Conservation (phyloP, 2,797 vertebrate species). For the Neosilurus mollespiculum region DNA sequence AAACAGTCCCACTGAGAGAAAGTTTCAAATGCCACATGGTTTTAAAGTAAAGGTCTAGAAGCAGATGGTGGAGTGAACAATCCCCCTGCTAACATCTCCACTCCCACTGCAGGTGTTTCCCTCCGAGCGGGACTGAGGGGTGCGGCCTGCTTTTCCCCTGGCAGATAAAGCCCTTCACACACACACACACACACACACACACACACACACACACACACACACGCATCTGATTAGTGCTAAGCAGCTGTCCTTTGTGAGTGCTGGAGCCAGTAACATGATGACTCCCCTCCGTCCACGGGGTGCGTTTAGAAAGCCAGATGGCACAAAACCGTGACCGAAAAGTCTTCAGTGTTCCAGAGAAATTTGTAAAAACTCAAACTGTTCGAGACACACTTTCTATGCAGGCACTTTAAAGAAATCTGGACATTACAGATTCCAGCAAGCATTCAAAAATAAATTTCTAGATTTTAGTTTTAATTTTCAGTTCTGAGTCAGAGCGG, state of each 20-base stretch:
- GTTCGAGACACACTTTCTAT: not conserved
- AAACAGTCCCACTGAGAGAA: conserved; percentile 12
- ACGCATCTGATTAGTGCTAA: conserved; percentile 60
- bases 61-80: conserved; percentile 63
- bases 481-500: too few relatives aligned
- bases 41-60: conserved; percentile 47
- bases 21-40: conserved; percentile 46
- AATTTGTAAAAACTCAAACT: not conserved
- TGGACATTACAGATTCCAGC: not conserved
- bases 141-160: conserved; percentile 57
- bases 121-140: conserved; percentile 71
- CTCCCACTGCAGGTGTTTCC: conserved; percentile 77
- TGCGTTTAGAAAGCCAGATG: conserved; percentile 56
- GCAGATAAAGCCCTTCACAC: conserved; percentile 51
- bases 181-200: conserved; percentile 34
- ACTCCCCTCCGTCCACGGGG: conserved; percentile 50
- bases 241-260: conserved; percentile 61
- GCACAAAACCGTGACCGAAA: conserved; percentile 55
- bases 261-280: conserved; percentile 53
- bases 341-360: conserved; percentile 45
- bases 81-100: conserved; percentile 71
- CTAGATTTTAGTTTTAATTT: too few relatives aligned
- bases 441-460: too few relatives aligned
- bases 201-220: conserved; percentile 44
- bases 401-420: not conserved